Conservation (phyloP, 2,888 invertebrate species). For the Cyaniris semiargus region DNA sequence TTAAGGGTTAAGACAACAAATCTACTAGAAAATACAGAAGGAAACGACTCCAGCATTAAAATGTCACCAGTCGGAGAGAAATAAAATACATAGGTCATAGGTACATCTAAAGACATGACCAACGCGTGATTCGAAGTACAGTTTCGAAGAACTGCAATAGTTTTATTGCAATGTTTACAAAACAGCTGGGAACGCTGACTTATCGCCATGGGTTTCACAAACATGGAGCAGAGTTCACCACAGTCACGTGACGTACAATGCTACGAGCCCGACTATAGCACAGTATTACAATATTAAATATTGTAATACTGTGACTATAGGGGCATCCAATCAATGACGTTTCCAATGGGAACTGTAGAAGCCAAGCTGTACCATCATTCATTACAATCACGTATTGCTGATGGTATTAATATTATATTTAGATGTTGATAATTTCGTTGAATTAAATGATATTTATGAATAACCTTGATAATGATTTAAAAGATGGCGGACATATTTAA, state of each 20-base stretch:
- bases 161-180: constrained; percentile 20
- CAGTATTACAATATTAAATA: no score
- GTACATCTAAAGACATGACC: background rate
- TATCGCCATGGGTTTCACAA: constrained; percentile 23
- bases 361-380: background rate
- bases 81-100: background rate
- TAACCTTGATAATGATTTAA: background rate
- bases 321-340: background rate
- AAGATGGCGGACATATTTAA: background rate
- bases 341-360: background rate
- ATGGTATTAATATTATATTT: background rate
- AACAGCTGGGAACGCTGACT: constrained; percentile 21
- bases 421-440: background rate
- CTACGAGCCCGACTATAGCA: no score
- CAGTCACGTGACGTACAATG: constrained; percentile 31
- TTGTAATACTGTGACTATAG: no score
- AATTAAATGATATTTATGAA: background rate
- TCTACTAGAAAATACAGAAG: no score
- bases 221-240: background rate
- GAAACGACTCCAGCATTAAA: background rate
- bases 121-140: background rate
- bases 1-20: no score
- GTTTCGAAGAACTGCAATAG: constrained; percentile 5
- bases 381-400: background rate
- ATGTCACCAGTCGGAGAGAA: background rate